phyloP scores from a whole-genome alignment of 2,113 vertebrate genomes.

The Platysternon megacephalum region DNA sequence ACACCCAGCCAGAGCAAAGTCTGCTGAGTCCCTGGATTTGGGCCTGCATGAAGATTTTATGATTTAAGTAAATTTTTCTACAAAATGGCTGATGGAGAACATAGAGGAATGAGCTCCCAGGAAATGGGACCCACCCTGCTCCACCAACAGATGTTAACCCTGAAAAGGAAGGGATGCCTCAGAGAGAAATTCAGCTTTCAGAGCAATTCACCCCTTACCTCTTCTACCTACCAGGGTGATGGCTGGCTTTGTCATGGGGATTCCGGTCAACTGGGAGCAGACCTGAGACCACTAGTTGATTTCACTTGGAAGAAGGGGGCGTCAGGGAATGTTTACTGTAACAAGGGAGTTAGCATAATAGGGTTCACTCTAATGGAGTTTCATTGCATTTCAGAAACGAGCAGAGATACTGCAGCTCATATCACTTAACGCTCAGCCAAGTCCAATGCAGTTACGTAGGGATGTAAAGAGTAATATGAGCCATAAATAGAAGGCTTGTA shows the following conservation, averaged over 20 bases:
- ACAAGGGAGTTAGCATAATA: neutral
- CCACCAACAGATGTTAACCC: neutral
- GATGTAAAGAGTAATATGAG: constrained; percentile 49
- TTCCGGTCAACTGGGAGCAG: neutral
- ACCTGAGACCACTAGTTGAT: neutral
- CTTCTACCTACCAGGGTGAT: neutral
- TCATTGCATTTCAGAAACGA: neutral
- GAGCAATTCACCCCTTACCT: neutral
- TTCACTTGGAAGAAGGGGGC: neutral
- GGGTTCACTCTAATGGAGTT: neutral
- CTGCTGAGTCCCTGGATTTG: neutral
- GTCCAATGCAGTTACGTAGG: constrained; percentile 62
- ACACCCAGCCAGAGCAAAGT: neutral
- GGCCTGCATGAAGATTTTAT: neutral
- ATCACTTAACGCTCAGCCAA: constrained; percentile 62
- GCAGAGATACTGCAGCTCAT: constrained; percentile 28
- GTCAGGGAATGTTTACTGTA: neutral
- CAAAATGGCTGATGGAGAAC: neutral
- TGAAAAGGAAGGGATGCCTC: neutral
- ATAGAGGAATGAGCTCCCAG: neutral
- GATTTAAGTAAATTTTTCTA: neutral
- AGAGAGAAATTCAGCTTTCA: neutral
- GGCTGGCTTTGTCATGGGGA: neutral
- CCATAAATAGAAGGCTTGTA: constrained; percentile 74
- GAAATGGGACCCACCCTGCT: neutral